Base-by-base conservation (phyloP, 2,888 invertebrate species). In the Eudemis profundana region DNA sequence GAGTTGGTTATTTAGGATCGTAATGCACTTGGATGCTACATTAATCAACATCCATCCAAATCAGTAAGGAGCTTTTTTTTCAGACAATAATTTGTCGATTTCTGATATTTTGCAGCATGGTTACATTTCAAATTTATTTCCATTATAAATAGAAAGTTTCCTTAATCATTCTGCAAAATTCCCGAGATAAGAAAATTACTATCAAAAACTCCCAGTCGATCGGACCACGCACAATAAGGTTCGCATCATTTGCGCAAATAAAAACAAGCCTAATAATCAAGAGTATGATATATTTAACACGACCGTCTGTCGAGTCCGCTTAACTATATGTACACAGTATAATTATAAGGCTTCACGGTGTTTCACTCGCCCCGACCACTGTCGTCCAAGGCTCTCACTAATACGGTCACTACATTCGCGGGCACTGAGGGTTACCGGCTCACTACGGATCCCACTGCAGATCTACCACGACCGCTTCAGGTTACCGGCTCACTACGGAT, bases 251-350 rank as follows among this genome's bases (percentile, higher is more conserved):
- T 87, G 88, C 87, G 83, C 82, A 87, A 87, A 82, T 69, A 75
- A 75, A 70, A 74, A 70, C 77, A 71, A 76, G 73, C 71, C 78
- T 78, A 79, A 74, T 73, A 78, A 75, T 77, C 75, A 76, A 76
- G 75, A 56, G n/a, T 56, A 78, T 76, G 74, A 78, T 78, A 79
- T 82, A 82, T 79, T 79, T 76, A 84, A 82, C 81, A 82, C 79
- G 76, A 77, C 79, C 74, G 76, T 79, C 73, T 73, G 70, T 74
- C 73, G 74, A 71, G 70, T 79, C 74, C 71, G 70, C 73, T 82
- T 87, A 89, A 72, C 86, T 89, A 87, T 90, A 90, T 91, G 74
- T 90, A 90, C 90, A 90, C 82, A 81, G 78, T 83, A 84, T 78
- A 72, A 82, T 85, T 85, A 86, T 82, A 90, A 90, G 90, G 90